Evolutionary conservation across 2,888 invertebrate genomes (phyloP), one percentile per base, ranked within the genome.

Genomic region (Ectobius pallidus): DNA sequence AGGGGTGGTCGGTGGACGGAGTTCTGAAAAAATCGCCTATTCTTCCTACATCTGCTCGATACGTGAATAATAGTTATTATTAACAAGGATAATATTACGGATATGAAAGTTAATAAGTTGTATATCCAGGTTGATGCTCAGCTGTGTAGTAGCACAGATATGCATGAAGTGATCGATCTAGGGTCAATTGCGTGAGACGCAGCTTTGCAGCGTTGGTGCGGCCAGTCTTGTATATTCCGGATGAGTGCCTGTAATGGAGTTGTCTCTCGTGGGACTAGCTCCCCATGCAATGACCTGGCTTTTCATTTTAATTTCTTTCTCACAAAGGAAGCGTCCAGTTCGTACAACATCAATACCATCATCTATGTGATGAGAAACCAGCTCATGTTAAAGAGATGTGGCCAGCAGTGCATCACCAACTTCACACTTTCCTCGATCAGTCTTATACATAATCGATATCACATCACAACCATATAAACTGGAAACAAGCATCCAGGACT

Each of bases 301-400:
- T 65, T 65, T 65, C 44, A 65, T 65, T 65, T 65, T 65, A 65
- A 65, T 65, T 65, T 65, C 65, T 65, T 65, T 46, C 65, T 46
- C 65, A 65, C 65, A 65, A 65, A 65, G 65, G 65, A 25, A 1
- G 4, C 32, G 32, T 58, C 58, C 58, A n/a, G 27, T 58, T 1
- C 58, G 32, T 6, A 14, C 27, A 30, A 58, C 58, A 58, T 30
- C 58, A 27, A 30, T 58, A 58, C 32, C 30, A 34, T 6, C 11
- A 34, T 34, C 34, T 34, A 34, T 34, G n/a, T n/a, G n/a, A n/a
- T n/a, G n/a, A n/a, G n/a, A n/a, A n/a, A n/a, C n/a, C 34, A 34
- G 7, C 6, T 6, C 11, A 34, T 7, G 34, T 34, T 34, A 34
- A 34, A 34, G 34, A 6, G 34, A 34, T 34, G 11, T 34, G 34